Percentiles rank a stretch among this genome's conserved stretches.
phyloP scores from a whole-genome alignment of 2,888 invertebrate species.

The Limnephilus auricula region DNA sequence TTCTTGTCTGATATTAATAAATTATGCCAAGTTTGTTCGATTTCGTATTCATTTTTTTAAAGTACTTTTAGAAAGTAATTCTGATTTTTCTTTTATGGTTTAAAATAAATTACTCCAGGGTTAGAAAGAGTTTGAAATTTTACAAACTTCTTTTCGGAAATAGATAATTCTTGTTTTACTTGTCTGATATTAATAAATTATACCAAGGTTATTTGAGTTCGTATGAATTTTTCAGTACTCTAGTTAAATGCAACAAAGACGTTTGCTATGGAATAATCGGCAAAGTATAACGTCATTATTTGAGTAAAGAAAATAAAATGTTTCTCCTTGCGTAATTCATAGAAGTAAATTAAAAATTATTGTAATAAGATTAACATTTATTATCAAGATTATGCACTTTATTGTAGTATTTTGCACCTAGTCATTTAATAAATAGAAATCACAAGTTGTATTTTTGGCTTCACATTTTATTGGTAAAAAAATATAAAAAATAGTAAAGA shows the following conservation, averaged over 20 bases:
- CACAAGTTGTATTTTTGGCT: conserved; percentile 64
- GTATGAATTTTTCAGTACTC: not conserved
- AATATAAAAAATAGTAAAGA: conserved; percentile 54
- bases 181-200: too few species aligned
- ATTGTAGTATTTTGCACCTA: conserved; percentile 50
- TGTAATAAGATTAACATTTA: not conserved
- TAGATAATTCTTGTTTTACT: not conserved
- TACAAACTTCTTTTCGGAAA: not conserved
- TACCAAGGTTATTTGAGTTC: not conserved
- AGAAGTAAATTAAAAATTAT: not conserved
- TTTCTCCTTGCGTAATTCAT: conserved; percentile 43
- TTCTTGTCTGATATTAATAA: not conserved
- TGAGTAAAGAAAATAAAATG: conserved; percentile 32
- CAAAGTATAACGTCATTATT: conserved; percentile 32
- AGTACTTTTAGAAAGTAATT: not conserved
- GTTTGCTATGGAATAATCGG: not conserved
- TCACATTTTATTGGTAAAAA: conserved; percentile 57
- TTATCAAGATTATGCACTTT: conserved; percentile 13
- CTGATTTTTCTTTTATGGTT: too few species aligned
- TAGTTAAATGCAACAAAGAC: not conserved
- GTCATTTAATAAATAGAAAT: conserved; percentile 52
- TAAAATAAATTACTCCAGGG: too few species aligned
- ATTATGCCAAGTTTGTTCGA: not conserved
- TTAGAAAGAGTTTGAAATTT: too few species aligned
- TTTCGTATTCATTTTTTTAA: not conserved